Base-by-base conservation (phyloP, 2,113 vertebrate genomes). In the Pardalotus punctatus region DNA sequence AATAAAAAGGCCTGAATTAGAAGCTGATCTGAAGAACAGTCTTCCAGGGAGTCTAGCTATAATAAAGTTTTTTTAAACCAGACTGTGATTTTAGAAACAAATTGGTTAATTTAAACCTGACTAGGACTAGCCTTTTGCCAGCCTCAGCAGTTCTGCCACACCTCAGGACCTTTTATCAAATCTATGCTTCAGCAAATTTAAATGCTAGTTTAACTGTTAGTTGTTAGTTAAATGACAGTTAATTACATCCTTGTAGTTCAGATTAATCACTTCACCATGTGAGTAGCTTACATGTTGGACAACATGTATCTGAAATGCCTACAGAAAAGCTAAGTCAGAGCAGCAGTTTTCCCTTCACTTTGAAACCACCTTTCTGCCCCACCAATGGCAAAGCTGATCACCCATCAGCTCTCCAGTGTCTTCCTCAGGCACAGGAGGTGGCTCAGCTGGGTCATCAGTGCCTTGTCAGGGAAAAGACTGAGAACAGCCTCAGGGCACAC, bases 181-280 rank as follows among this genome's bases (percentile, higher is more conserved):
- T 94, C 73, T 87, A 67, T 76, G 58, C 73, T 84, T 96, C 73
- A 61, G 96, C 85, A 97, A 87, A 97, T 90, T 97, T 95, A 96
- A 96, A 92, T 71, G 77, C 94, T 91, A 67, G 71, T 91, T 94
- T 96, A 96, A 94, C 74, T 81, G 85, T 58, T 91, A 45, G 85
- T 95, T 96, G 90, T 86, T 97, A 93, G 87, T 81, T 94, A 96
- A 96, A 92, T 91, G 79, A 95, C 85, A 96, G 93, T 88, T 96
- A 96, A 97, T 96, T 96, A 88, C 82, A 83, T 83, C 81, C 82
- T 86, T 84, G 71, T 92, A 95, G 94, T 80, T 90, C 88, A 88
- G 76, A 95, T 96, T 96, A 93, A 95, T 96, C 29, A 1, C 47
- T 93, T 65, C 94, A 88, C 79, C 79, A 51, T 70, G 87, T 77